Evolutionary conservation across 2,797 vertebrate species (phyloP).

Genomic region (Tapera naevia): DNA sequence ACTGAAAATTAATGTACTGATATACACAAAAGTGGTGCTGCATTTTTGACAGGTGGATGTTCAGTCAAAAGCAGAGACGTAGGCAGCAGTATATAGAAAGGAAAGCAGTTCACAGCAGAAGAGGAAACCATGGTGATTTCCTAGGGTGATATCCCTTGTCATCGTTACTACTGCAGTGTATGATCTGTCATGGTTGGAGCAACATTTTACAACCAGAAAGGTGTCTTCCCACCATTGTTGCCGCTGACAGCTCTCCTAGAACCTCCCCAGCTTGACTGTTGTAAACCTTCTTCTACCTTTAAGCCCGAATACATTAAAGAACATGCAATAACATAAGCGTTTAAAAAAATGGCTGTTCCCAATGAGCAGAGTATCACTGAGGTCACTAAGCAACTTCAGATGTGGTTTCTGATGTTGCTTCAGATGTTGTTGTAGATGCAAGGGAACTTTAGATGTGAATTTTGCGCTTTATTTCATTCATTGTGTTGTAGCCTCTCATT

Average conservation of each 20-base stretch:
- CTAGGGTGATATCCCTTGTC: not conserved
- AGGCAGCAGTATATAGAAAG: not conserved
- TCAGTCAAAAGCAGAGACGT: not conserved
- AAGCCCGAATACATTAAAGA: not conserved
- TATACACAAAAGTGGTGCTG: not conserved
- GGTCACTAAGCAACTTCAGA: not conserved
- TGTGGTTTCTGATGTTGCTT: no score
- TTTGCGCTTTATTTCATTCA: conserved; percentile 11
- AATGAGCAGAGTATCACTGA: not conserved
- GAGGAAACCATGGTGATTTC: not conserved
- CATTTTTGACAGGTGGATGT: not conserved
- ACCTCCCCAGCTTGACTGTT: not conserved
- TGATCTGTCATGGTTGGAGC: not conserved
- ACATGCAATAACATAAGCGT: not conserved
- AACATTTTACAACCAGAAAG: not conserved
- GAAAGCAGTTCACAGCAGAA: not conserved
- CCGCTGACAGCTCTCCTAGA: not conserved
- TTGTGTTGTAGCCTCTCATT: conserved; percentile 15
- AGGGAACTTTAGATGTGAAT: not conserved
- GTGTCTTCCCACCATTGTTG: not conserved
- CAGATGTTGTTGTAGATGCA: not conserved
- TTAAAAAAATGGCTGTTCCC: not conserved
- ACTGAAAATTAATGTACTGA: not conserved
- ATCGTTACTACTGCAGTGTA: not conserved
- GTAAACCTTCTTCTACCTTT: not conserved